These are phyloP conservation scores for Petromus typicus DNA, from an alignment of 2,113 vertebrate genomes.

Conservation along the genomic window DNA sequence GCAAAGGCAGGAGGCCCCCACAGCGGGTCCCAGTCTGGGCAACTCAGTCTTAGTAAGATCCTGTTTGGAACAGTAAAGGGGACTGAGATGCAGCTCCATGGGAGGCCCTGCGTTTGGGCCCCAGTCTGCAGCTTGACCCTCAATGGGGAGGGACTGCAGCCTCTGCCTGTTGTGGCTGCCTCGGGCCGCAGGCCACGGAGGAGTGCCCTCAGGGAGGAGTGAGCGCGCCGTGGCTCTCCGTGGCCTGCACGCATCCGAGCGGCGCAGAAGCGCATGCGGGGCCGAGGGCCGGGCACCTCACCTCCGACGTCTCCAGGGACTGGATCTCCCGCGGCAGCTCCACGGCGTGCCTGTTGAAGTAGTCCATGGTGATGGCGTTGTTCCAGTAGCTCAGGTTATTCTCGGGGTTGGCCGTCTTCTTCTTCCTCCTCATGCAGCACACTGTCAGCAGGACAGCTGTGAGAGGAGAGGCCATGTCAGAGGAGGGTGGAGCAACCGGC, in stretches of 20 bases:
- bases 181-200: rapidly evolving
- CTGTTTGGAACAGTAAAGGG: not conserved
- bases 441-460: conserved; percentile 97
- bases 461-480: conserved; percentile 63
- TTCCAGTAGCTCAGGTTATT: conserved; percentile 99
- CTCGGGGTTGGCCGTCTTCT: conserved; percentile 96
- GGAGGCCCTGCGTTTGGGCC: not conserved
- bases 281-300: conserved; percentile 74
- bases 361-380: conserved; percentile 99
- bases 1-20: not conserved
- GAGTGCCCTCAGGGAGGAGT: rapidly evolving
- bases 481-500: not conserved
- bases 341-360: conserved; percentile 97
- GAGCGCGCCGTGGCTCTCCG: rapidly evolving
- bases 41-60: not conserved
- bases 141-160: not conserved
- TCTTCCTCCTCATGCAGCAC: conserved; percentile 97
- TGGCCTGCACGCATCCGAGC: no score
- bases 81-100: not conserved
- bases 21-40: not conserved
- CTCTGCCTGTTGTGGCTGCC: no score
- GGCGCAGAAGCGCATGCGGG: not conserved
- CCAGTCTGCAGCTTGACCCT: not conserved
- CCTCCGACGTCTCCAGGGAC: conserved; percentile 96
- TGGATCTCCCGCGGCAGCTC: conserved; percentile 97